Evolutionary conservation across 2,888 invertebrate genomes (phyloP), one percentile per base, ranked within the genome.

Genomic region (Halocaridina rubra): DNA sequence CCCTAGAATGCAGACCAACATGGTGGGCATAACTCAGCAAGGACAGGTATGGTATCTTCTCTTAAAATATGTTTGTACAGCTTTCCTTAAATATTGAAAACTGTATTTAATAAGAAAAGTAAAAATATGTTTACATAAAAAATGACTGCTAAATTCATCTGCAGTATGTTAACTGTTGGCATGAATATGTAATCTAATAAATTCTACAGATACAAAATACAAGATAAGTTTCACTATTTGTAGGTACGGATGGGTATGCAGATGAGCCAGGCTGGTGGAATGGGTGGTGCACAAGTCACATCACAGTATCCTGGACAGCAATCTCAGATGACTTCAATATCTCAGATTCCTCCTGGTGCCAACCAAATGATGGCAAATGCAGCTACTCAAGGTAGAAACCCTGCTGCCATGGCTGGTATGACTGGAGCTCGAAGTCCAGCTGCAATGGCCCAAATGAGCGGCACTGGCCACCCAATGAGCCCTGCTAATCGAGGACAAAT

Each of bases 201-300:
- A n/a, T n/a, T n/a, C n/a, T n/a, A n/a, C n/a, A n/a, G n/a, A n/a
- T n/a, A n/a, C n/a, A n/a, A n/a, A n/a, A n/a, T n/a, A n/a, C n/a
- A n/a, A n/a, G n/a, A n/a, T n/a, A n/a, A n/a, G n/a, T n/a, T n/a
- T 72, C 32, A 69, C 22, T 33, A 32, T 13, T 79, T 76, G n/a
- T 80, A 86, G 86, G 86, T 80, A 33, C 79, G 86, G 39, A 86
- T 86, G 86, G 86, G 86, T 22, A 78, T 86, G 33, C 86, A 86
- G 67, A 86, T 86, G 86, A 86, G 86, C 80, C 86, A 86, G 67
- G 82, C 82, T 32, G 86, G 86, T n/a, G 86, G 86, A 1, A 86
- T 86, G 86, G 86, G 86, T 19, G 86, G 86, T 29, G 84, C 80
- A 19, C 84, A 84, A 53, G 84, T 86, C 32, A 84, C 82, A 3